These are phyloP conservation scores for Trissolcus brochymenae DNA, from an alignment of 2,888 invertebrate genomes.

Conservation along the genomic window DNA sequence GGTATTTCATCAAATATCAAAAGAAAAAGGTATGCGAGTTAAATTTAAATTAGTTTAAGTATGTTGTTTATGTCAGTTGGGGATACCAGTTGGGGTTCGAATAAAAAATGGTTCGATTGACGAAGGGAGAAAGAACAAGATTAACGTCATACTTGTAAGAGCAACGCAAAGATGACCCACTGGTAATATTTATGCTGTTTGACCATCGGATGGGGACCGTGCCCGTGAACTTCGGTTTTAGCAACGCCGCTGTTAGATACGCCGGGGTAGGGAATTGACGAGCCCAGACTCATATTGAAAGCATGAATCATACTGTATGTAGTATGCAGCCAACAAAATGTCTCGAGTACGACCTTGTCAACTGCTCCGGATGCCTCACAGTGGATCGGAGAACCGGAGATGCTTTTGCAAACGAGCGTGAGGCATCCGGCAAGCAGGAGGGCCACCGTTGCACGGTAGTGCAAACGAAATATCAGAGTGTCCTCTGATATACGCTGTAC, in stretches of 20 bases:
- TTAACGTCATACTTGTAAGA: constrained; percentile 77
- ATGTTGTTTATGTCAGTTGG: too few relatives aligned
- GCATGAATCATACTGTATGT: constrained; percentile 89
- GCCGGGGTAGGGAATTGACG: constrained; percentile 87
- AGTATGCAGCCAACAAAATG: constrained; percentile 95
- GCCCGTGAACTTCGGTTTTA: constrained; percentile 77
- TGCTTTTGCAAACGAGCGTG: constrained; percentile 77
- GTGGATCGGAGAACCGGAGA: constrained; percentile 76
- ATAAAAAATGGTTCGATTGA: too few relatives aligned
- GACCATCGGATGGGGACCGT: constrained; percentile 75
- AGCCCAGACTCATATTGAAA: constrained; percentile 81
- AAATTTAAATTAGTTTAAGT: too few relatives aligned
- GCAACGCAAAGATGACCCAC: constrained; percentile 80
- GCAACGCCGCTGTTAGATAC: constrained; percentile 79
- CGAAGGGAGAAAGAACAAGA: too few relatives aligned
- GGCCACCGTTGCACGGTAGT: constrained; percentile 78
- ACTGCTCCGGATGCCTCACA: constrained; percentile 75
- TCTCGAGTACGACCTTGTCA: constrained; percentile 88
- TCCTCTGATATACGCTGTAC: constrained; percentile 75
- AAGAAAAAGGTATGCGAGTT: too few relatives aligned
- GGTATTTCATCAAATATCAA: too few relatives aligned
- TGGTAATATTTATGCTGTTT: constrained; percentile 79
- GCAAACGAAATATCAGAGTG: constrained; percentile 77
- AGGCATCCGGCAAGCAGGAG: constrained; percentile 77
- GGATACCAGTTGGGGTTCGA: too few relatives aligned